Conservation (phyloP, 2,888 invertebrate genomes). For the Teleogryllus oceanicus region DNA sequence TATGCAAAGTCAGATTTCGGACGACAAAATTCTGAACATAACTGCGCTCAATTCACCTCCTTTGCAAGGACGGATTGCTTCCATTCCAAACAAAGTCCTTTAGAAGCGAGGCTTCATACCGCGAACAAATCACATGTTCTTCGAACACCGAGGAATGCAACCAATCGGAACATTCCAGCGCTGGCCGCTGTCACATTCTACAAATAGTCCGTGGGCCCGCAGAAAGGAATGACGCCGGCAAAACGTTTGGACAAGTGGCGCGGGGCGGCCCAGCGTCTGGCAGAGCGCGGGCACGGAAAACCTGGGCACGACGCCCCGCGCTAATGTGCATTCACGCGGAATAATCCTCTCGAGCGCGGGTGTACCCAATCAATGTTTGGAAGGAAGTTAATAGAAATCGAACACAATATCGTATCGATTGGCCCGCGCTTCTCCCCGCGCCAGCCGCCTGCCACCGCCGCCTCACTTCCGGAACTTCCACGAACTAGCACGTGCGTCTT, state of each 20-base stretch:
- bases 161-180: background rate
- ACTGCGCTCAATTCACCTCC: no score
- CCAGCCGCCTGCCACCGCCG: constrained; percentile 4
- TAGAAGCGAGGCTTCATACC: no score
- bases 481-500: background rate
- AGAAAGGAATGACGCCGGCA: background rate
- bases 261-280: background rate
- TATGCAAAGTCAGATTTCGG: no score
- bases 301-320: background rate
- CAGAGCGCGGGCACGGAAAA: background rate
- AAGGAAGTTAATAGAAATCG: constrained; percentile 18
- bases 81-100: no score
- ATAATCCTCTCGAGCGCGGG: background rate
- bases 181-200: background rate
- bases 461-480: background rate
- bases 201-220: background rate
- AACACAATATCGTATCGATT: constrained; percentile 18
- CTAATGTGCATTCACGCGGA: constrained; percentile 6
- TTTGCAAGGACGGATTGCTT: no score
- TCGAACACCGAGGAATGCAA: background rate
- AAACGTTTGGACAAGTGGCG: no score
- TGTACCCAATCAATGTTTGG: background rate
- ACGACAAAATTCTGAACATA: no score
- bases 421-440: background rate
- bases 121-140: no score